Evolutionary conservation across 2,113 vertebrate genomes (phyloP).

Genomic region (Mastomys coucha): DNA sequence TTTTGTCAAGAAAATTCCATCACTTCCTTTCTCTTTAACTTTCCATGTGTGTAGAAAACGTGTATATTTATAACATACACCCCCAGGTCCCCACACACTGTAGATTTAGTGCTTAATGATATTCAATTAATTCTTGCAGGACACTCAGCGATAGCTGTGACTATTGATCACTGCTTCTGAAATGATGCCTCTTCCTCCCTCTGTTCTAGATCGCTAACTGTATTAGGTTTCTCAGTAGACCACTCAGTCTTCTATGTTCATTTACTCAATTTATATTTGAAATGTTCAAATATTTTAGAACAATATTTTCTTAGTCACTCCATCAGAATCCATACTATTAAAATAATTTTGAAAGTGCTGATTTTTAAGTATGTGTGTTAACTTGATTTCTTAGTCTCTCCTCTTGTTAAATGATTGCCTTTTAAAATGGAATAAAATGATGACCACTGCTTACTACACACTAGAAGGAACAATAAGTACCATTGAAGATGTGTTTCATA

Average conservation of each 20-base stretch:
- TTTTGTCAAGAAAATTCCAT: background rate
- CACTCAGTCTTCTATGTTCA: background rate
- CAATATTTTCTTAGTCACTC: conserved; percentile 6
- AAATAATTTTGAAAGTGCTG: conserved; percentile 55
- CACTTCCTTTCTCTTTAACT: background rate
- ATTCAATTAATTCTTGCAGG: background rate
- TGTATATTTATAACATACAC: background rate
- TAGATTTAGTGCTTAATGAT: background rate
- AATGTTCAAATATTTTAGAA: conserved; percentile 43
- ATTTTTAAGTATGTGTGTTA: conserved; percentile 24
- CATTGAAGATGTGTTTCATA: background rate
- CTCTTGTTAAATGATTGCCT: conserved; percentile 41
- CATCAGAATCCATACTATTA: conserved; percentile 35
- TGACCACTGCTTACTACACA: conserved; percentile 41
- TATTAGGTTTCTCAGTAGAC: background rate
- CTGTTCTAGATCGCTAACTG: background rate
- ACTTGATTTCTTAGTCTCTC: conserved; percentile 42
- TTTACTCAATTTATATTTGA: background rate
- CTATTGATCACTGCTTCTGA: background rate
- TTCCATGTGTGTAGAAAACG: background rate
- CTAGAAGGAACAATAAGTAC: conserved; percentile 49
- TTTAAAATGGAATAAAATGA: conserved; percentile 50
- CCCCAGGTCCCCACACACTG: background rate
- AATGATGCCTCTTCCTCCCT: background rate
- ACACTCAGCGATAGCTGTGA: background rate